A percentile compares a stretch with the other conserved stretches of the same genome.
These are phyloP conservation scores for Pristionchus entomophagus DNA, from an alignment of 2,888 invertebrate species.

Conservation along the genomic window DNA sequence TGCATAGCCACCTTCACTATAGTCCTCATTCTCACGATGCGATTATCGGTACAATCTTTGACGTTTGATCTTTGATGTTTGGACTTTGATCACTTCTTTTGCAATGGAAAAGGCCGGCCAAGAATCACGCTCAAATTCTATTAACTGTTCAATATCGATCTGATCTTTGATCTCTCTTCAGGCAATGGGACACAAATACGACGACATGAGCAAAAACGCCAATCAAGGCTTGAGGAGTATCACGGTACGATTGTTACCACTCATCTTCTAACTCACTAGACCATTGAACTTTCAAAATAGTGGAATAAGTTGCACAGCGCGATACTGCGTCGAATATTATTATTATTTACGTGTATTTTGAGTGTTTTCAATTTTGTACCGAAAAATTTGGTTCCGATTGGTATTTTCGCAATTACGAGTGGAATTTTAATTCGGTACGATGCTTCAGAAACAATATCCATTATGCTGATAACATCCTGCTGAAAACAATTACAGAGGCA, in stretches of 20 bases:
- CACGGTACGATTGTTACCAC: neutral
- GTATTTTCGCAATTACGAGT: too few relatives aligned
- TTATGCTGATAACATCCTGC: too few relatives aligned
- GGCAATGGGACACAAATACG: conserved; percentile 45
- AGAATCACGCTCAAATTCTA: neutral
- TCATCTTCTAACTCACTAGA: too few relatives aligned
- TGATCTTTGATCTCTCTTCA: neutral
- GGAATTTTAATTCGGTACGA: too few relatives aligned
- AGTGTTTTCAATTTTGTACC: too few relatives aligned
- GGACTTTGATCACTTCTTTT: neutral
- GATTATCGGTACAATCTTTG: neutral
- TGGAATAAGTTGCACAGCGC: too few relatives aligned
- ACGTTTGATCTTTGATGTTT: neutral
- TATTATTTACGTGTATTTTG: too few relatives aligned
- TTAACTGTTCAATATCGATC: neutral
- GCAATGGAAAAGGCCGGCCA: neutral
- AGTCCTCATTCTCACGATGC: conserved; percentile 22
- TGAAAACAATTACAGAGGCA: too few relatives aligned
- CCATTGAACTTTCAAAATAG: too few relatives aligned
- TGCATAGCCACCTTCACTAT: conserved; percentile 45
- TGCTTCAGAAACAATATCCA: too few relatives aligned
- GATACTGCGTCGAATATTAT: too few relatives aligned
- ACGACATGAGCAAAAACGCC: conserved; percentile 39
- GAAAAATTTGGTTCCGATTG: too few relatives aligned
- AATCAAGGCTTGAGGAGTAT: conserved; percentile 33